Evolutionary conservation across 92 coral and sea anemone genomes (phyloP).

Genomic region (Diadumene lineata): DNA sequence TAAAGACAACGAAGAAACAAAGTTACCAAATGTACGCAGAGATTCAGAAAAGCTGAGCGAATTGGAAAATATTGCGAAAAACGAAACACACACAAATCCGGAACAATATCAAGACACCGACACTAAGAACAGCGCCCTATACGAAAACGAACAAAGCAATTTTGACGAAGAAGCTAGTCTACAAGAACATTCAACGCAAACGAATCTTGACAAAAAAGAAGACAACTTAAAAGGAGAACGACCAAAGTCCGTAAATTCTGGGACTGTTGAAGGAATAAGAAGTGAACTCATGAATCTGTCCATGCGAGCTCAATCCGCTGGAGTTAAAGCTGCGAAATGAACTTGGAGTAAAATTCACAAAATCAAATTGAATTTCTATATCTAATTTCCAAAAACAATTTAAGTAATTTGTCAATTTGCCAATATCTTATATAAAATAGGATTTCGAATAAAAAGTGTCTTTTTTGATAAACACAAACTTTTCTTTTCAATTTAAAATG

Average conservation of each 20-base stretch:
- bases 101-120: neutral
- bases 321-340: neutral
- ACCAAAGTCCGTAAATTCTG: constrained; percentile 9
- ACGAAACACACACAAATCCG: neutral
- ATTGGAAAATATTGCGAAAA: neutral
- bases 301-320: constrained; percentile 28
- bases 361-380: too few relatives aligned
- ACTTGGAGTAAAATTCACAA: neutral
- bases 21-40: too few relatives aligned
- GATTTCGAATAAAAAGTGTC: too few relatives aligned
- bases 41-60: too few relatives aligned
- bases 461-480: too few relatives aligned
- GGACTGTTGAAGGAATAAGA: neutral
- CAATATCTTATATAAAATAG: too few relatives aligned
- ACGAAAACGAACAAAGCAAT: neutral
- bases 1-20: too few relatives aligned
- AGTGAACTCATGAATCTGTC: neutral
- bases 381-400: too few relatives aligned
- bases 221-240: neutral
- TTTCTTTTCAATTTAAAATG: too few relatives aligned
- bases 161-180: neutral
- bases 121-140: neutral
- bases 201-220: neutral
- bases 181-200: neutral
- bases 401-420: too few relatives aligned